phyloP scores from a whole-genome alignment of 1,140 invertebrate species.

The Euura saliciscinereae region DNA sequence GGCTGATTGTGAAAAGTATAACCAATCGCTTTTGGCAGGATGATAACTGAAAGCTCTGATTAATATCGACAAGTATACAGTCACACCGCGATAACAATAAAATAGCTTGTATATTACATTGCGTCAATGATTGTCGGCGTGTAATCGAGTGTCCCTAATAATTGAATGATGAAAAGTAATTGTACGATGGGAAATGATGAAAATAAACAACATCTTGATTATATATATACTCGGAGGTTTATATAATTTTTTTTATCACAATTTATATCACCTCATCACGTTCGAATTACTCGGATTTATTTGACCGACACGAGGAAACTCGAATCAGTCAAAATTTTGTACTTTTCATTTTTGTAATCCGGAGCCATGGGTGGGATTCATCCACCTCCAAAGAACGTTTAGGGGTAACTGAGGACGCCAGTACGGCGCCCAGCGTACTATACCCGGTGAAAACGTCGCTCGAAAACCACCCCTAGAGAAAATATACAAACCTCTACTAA shows the following conservation, averaged over 20 bases:
- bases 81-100: too few relatives aligned
- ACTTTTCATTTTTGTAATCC: constrained; percentile 6
- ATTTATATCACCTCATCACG: too few relatives aligned
- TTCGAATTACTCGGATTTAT: too few relatives aligned
- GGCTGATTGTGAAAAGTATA: too few relatives aligned
- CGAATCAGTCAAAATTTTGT: constrained; percentile 8
- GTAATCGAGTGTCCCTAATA: background rate
- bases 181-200: too few relatives aligned
- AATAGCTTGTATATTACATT: too few relatives aligned
- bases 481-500: constrained; percentile 27
- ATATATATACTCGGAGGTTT: too few relatives aligned
- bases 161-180: background rate
- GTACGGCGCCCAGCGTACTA: constrained; percentile 38
- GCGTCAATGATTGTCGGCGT: background rate
- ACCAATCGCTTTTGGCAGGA: too few relatives aligned
- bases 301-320: background rate
- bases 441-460: constrained; percentile 33
- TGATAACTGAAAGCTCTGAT: too few relatives aligned
- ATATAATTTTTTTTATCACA: too few relatives aligned
- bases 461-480: constrained; percentile 18
- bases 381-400: constrained; percentile 39
- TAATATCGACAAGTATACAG: too few relatives aligned
- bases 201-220: too few relatives aligned
- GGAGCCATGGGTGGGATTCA: constrained; percentile 16
- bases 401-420: constrained; percentile 44